Base-by-base conservation (phyloP, 2,888 invertebrate species). In the Dioctria linearis region DNA sequence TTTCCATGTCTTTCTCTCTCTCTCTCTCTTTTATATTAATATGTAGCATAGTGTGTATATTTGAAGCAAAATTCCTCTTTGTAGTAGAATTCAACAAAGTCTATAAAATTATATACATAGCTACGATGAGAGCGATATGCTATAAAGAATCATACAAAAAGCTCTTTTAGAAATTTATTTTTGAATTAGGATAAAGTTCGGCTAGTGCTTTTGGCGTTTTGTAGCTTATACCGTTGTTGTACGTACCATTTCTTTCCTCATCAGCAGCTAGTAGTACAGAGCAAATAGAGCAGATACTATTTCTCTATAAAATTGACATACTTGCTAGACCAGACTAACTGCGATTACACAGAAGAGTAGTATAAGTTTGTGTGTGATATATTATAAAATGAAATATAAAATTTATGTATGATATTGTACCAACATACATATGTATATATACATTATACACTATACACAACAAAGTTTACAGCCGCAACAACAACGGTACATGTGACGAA, bases 91-190 rank as follows among this genome's bases (percentile, higher is more conserved):
- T 25, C 25, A 25, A 25, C 25, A 25, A 25, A 25, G 1, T 25
- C 25, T 25, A 25, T 25, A 25, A 25, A 25, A 25, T 25, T 25
- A 25, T 25, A 25, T 25, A 25, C 25, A 25, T 25, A 25, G 25
- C 25, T 25, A 25, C 25, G 25, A 25, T 25, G 25, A 25, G 25
- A 25, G 25, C 25, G 25, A 25, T 25, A 25, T n/a, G 8, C 11
- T 54, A 54, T 54, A 11, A 54, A 54, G 11, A 54, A 54, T 8
- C 54, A 5, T 25, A 25, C 46, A 4, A n/a, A 54, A 54, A 54
- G 73, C 73, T 73, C 57, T 73, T 73, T 73, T n/a, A 57, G 57
- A 54, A 54, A 73, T 71, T 71, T 57, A 54, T 73, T 73, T 54
- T 59, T 73, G 59, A 59, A 73, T 57, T 73, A 42, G 57, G 59